A percentile compares a stretch with the other conserved stretches of the same genome.
Evolutionary conservation across 2,113 vertebrate genomes (phyloP).

Genomic region (Morphnarchus princeps): DNA sequence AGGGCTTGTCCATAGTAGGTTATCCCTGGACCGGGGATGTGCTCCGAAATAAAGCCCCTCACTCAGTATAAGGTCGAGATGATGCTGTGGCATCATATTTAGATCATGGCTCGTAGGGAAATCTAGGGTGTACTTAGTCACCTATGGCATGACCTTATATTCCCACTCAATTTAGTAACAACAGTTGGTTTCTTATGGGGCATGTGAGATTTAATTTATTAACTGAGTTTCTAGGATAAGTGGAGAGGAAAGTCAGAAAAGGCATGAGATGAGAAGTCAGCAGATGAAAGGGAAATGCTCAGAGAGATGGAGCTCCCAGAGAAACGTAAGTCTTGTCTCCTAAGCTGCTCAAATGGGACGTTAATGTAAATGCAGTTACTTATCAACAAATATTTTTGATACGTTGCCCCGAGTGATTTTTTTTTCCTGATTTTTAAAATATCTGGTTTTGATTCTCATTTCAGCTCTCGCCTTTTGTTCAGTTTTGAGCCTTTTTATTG

Average conservation of each 20-base stretch:
- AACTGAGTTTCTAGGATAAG: constrained; percentile 60
- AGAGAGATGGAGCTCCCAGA: not conserved
- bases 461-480: not conserved
- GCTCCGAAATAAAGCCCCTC: constrained; percentile 63
- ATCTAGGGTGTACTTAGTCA: constrained; percentile 72
- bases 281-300: not conserved
- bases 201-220: constrained; percentile 60
- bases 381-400: not conserved
- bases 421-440: not conserved
- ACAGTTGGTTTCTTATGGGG: constrained; percentile 67
- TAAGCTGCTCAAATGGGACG: not conserved
- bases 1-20: constrained; percentile 4
- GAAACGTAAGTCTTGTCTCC: constrained; percentile 67
- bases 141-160: constrained; percentile 75
- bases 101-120: constrained; percentile 75
- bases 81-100: constrained; percentile 75
- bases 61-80: constrained; percentile 72
- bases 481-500: not conserved
- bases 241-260: constrained; percentile 34
- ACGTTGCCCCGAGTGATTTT: rapidly evolving
- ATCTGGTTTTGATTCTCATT: not conserved
- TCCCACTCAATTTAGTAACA: constrained; percentile 74
- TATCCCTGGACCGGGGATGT: not conserved
- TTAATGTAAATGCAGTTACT: not conserved
- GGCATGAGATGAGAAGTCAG: not conserved